These are phyloP conservation scores for Chlamydotis undulata DNA, from an alignment of 2,113 vertebrate genomes.

Conservation along the genomic window DNA sequence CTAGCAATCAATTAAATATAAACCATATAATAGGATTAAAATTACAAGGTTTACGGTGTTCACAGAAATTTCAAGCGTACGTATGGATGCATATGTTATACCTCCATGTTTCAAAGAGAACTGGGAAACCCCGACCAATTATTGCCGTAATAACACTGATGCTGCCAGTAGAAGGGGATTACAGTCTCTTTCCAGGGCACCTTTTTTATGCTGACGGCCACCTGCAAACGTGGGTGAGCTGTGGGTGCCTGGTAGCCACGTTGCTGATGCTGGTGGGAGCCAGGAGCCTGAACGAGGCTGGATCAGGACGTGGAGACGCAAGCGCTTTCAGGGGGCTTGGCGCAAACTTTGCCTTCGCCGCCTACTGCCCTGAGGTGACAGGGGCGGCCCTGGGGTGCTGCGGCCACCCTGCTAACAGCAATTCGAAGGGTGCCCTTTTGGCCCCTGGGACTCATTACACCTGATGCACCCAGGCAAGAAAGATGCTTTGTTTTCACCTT, in stretches of 20 bases:
- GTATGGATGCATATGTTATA: not conserved
- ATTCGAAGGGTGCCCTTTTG: not conserved
- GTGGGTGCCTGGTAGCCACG: not conserved
- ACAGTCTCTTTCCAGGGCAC: not conserved
- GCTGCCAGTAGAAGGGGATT: not conserved
- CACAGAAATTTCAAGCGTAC: not conserved
- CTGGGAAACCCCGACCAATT: not conserved
- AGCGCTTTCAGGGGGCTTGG: accelerated
- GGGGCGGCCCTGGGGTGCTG: not conserved
- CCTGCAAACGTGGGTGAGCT: not conserved
- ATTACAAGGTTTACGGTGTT: not conserved
- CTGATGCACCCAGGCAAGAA: not conserved
- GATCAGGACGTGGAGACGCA: not conserved
- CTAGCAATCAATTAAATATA: slow-evolving; percentile 56
- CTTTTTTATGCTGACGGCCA: not conserved
- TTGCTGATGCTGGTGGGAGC: not conserved
- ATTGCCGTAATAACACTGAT: not conserved
- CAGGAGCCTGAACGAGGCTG: not conserved
- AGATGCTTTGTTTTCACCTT: not conserved
- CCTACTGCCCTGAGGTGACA: not conserved
- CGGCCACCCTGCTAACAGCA: not conserved
- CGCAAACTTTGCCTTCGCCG: not conserved
- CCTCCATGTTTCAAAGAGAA: not conserved
- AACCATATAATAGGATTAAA: not conserved
- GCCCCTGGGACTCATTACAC: not conserved